Evolutionary conservation across 2,888 invertebrate genomes (phyloP), one percentile per base, ranked within the genome.

Genomic region (Microdon myrmicae): DNA sequence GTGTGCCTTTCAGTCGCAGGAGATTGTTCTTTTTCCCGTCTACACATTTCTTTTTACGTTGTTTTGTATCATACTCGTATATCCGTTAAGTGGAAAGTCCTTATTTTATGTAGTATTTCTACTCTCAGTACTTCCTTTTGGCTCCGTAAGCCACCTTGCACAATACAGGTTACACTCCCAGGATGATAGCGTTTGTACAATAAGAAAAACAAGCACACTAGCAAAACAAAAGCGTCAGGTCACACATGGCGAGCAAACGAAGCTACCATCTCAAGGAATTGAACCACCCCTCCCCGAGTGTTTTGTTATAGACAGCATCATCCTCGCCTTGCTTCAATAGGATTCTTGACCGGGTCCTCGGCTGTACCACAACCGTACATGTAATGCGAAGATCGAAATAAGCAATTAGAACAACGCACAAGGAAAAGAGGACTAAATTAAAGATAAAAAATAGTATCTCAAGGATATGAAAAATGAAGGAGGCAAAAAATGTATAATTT

Each of bases 71-170:
- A 28, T 31, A 17, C 25, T 28, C 12, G 16, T 49, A 44, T 39
- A 34, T 37, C 22, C 45, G 45, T 64, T 35, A 45, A 49, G 41
- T 51, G 26, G 34, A 64, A 51, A 56, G 35, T 58, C 45, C 35
- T 37, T 35, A 51, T 64, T 64, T 64, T 58, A 47, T 64, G 56
- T n/a, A n/a, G n/a, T n/a, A n/a, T 45, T 51, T 41, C 32, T 38
- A 45, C 44, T 45, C 3, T 28, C 49, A 55, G 48, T 34, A 39
- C 45, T 64, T 45, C 28, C 56, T 51, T 64, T 38, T 51, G n/a
- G n/a, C n/a, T n/a, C n/a, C n/a, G n/a, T n/a, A n/a, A n/a, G n/a
- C n/a, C n/a, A n/a, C 28, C 41, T 32, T 25, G 7, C n/a, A 5
- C 5, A 16, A n/a, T n/a, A n/a, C n/a, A n/a, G n/a, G 3, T 12